Evolutionary conservation across 2,888 invertebrate genomes (phyloP).

Genomic region (Hypselothyrea guttata): DNA sequence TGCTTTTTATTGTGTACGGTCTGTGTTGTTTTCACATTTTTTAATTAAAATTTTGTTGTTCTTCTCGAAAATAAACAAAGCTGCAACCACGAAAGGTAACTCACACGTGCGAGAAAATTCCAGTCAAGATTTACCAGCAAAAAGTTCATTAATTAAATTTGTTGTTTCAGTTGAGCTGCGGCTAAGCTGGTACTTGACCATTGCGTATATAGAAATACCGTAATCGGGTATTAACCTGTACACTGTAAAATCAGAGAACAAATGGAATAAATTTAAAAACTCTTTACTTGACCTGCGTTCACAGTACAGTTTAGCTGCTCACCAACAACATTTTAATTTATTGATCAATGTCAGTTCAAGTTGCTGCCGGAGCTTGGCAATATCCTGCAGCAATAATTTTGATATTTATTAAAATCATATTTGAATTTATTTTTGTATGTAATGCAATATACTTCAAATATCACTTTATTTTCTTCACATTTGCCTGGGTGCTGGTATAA

Average conservation of each 20-base stretch:
- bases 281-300: conserved; percentile 6
- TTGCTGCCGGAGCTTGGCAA: conserved; percentile 1
- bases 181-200: not conserved
- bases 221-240: too few relatives aligned
- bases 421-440: conserved; percentile 14
- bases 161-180: conserved; percentile 23
- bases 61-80: conserved; percentile 25
- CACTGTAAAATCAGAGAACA: conserved; percentile 2
- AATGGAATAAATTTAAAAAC: not conserved
- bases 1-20: conserved; percentile 10
- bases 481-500: conserved; percentile 16
- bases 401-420: conserved; percentile 45
- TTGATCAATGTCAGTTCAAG: conserved; percentile 14
- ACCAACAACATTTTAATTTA: not conserved
- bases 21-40: conserved; percentile 28
- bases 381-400: conserved; percentile 38
- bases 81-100: conserved; percentile 29
- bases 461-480: conserved; percentile 16
- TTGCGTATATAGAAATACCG: not conserved
- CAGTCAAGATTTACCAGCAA: conserved; percentile 30
- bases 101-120: conserved; percentile 39
- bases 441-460: conserved; percentile 29
- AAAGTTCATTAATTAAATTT: conserved; percentile 47
- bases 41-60: conserved; percentile 41
- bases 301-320: not conserved